Evolutionary conservation across 2,113 vertebrate species (phyloP), one percentile per base, ranked within the genome.

Genomic region (Bubalus kerabau): DNA sequence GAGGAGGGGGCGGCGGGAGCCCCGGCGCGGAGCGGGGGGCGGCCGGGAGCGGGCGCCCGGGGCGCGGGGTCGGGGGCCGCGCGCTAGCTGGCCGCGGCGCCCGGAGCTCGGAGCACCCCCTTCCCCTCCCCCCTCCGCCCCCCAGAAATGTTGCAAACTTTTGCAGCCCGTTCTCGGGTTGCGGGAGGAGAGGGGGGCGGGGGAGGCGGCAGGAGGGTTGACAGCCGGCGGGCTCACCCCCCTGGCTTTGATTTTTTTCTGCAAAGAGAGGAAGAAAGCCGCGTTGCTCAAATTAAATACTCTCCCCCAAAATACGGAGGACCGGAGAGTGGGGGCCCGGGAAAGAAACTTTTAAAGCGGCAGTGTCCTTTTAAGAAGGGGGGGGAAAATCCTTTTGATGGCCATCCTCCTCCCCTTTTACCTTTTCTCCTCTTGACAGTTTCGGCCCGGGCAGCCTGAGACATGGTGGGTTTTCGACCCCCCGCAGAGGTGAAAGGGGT

Each of bases 321-420:
- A 85, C 94, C 6, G 28, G 97, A 96, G 94, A 97, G 96, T 97
- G 94, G 97, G 97, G 98, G 98, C 98, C 98, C 94, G 52, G 97
- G 96, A 98, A 98, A 99, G 98, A 98, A 99, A 99, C 98, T 99
- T 99, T 99, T 98, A 98, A 98, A 98, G 98, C 97, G 98, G 98
- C 98, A 98, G 98, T 97, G 98, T 98, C 98, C 98, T 98, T 97
- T 98, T 96, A 97, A 98, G 71, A 94, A 92, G 54, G 87, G 46
- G 16, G 6, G 0, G 16, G 74, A 64, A 56, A 78, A 92, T 67
- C 95, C 60, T 87, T 90, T 93, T 57, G 87, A 54, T 95, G 90
- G 90, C 97, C 97, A 97, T 87, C 90, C 82, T 96, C 94, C 91
- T 85, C 16, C 52, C 86, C 90, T 92, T 94, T 94, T 97, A 97